Evolutionary conservation across 2,113 vertebrate genomes (phyloP).

Genomic region (Syrrhaptes paradoxus): DNA sequence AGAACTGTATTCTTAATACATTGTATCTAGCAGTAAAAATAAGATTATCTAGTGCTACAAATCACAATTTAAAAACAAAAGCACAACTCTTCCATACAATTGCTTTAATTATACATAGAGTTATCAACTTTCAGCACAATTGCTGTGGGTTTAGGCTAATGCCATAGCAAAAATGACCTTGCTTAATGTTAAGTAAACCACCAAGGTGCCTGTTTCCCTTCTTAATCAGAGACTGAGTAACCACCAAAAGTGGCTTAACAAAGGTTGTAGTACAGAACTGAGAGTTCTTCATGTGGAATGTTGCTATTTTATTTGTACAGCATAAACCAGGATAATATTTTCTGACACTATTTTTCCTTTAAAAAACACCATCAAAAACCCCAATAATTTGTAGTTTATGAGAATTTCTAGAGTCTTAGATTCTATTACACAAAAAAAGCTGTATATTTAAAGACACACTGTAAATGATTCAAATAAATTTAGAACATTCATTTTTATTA

Average conservation of each 20-base stretch:
- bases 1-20: not conserved
- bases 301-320: not conserved
- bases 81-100: not conserved
- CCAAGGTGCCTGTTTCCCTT: not conserved
- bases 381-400: not conserved
- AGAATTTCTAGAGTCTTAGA: not conserved
- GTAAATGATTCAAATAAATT: not conserved
- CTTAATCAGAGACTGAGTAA: not conserved
- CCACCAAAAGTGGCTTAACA: not conserved
- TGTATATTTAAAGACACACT: not conserved
- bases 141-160: not conserved
- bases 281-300: not conserved
- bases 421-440: not conserved
- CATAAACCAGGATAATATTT: not conserved
- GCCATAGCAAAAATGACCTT: not conserved
- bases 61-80: not conserved
- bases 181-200: not conserved
- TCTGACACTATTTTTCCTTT: not conserved
- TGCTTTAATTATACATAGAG: not conserved
- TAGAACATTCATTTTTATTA: not conserved
- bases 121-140: not conserved
- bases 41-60: not conserved
- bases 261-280: not conserved
- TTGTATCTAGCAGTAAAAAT: not conserved
- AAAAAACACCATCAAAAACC: not conserved